These are phyloP conservation scores for Zhuqinia jingwanae DNA, from an alignment of 2,888 invertebrate species.

Conservation along the genomic window DNA sequence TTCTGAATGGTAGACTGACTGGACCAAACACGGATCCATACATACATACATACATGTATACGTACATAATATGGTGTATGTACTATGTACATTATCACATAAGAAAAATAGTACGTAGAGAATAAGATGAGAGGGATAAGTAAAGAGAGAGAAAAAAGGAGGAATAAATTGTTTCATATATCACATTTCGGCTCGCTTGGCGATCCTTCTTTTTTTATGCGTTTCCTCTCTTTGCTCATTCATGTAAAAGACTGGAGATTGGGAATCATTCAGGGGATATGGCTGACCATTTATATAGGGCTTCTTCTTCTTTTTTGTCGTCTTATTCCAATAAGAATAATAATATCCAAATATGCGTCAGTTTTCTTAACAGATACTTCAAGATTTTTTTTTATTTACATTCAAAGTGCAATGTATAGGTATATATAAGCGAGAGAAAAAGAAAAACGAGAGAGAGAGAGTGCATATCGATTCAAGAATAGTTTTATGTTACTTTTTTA, in stretches of 20 bases:
- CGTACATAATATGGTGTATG: not conserved
- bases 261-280: conserved; percentile 52
- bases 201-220: conserved; percentile 52
- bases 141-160: not conserved
- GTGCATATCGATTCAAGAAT: conserved; percentile 34
- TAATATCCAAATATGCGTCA: conserved; percentile 29
- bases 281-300: conserved; percentile 40
- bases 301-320: too few species aligned
- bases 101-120: not conserved
- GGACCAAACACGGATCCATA: not conserved
- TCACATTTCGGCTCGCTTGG: conserved; percentile 57
- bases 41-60: not conserved
- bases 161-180: conserved; percentile 67
- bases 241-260: conserved; percentile 59
- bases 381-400: conserved; percentile 44
- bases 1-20: conserved; percentile 4
- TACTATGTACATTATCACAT: too few species aligned
- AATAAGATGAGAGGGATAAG: not conserved
- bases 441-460: not conserved
- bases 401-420: not conserved
- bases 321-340: conserved; percentile 29
- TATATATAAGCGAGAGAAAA: not conserved
- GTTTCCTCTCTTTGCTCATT: conserved; percentile 57
- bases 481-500: conserved; percentile 40
- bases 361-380: too few species aligned